Conservation (phyloP, 2,797 vertebrate genomes). For the Coregonus sp. region DNA sequence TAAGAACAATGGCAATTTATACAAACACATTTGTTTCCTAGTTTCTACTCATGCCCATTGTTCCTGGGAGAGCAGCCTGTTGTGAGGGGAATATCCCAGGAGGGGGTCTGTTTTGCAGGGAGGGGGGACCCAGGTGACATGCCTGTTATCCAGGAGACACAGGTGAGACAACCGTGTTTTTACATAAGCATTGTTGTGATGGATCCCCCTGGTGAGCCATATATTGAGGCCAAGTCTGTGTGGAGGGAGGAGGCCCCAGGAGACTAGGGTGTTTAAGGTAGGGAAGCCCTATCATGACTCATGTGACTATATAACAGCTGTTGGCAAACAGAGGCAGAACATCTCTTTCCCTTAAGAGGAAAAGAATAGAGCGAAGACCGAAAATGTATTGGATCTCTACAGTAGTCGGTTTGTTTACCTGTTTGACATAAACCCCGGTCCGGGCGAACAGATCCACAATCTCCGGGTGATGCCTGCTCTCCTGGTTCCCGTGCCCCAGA, state of each 20-base stretch:
- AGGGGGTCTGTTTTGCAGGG: constrained; percentile 60
- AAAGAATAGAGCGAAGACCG: neutral
- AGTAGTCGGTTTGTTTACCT: constrained; percentile 75
- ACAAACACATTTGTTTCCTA: neutral
- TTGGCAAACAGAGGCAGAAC: neutral
- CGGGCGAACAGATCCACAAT: constrained; percentile 91
- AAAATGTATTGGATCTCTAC: neutral
- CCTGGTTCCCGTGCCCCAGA: constrained; percentile 93
- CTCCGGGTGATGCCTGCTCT: constrained; percentile 92
- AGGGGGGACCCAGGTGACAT: constrained; percentile 45
- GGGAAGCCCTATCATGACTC: constrained; percentile 35
- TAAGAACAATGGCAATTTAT: neutral
- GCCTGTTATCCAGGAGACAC: constrained; percentile 33
- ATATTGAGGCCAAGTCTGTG: neutral
- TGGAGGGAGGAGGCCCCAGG: neutral
- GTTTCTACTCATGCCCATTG: constrained; percentile 27
- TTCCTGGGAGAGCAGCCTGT: constrained; percentile 33
- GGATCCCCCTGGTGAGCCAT: constrained; percentile 15
- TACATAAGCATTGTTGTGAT: constrained; percentile 37
- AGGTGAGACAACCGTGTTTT: constrained; percentile 22
- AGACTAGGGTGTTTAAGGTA: constrained; percentile 22
- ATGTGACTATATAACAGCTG: neutral
- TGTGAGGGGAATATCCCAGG: constrained; percentile 39
- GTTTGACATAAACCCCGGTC: constrained; percentile 89
- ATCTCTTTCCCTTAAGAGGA: neutral